These are phyloP conservation scores for Gryllus bimaculatus DNA, from an alignment of 1,140 invertebrate species.

Conservation along the genomic window DNA sequence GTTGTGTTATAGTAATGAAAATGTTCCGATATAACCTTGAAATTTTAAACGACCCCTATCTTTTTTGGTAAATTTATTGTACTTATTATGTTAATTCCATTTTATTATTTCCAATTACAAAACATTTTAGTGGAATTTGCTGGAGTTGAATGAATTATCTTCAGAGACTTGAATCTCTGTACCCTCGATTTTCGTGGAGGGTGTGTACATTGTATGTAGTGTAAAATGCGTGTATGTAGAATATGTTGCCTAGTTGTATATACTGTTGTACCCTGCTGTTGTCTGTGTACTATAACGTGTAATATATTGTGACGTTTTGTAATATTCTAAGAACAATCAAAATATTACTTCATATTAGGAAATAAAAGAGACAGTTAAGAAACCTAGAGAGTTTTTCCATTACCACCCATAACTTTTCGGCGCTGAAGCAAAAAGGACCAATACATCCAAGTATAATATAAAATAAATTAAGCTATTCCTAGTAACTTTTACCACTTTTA, in stretches of 20 bases:
- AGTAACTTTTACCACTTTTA: no score
- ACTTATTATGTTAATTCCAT: no score
- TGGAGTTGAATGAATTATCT: not conserved
- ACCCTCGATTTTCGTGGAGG: no score
- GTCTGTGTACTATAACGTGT: not conserved
- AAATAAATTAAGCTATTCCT: no score
- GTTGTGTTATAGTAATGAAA: no score
- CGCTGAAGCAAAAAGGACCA: no score
- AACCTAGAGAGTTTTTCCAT: not conserved
- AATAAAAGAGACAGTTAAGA: not conserved
- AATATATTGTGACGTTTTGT: not conserved
- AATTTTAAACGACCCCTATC: no score
- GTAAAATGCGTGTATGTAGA: not conserved
- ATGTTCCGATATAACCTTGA: no score
- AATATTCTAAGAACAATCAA: constrained; percentile 1
- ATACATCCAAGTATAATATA: no score
- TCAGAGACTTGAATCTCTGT: not conserved
- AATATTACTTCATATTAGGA: not conserved
- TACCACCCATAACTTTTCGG: no score
- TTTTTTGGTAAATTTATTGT: no score
- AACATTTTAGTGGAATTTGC: not conserved
- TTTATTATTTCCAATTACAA: no score
- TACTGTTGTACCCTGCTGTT: not conserved
- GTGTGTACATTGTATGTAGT: not conserved
- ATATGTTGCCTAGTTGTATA: not conserved